These are phyloP conservation scores for Gavialis gangeticus DNA, from an alignment of 2,113 vertebrate species.

Conservation along the genomic window DNA sequence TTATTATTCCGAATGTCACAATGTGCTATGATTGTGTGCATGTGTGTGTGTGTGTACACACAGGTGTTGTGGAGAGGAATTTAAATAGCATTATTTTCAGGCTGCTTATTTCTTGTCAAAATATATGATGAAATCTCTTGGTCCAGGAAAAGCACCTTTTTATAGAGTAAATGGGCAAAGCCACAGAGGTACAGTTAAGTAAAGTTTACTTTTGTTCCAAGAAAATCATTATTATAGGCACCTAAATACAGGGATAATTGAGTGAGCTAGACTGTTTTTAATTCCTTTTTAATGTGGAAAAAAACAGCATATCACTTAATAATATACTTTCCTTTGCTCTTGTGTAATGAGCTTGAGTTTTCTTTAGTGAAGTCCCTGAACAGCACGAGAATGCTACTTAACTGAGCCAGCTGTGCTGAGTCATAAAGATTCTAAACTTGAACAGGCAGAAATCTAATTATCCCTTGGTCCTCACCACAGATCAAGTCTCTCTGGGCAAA, in stretches of 20 bases:
- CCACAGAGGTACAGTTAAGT: background rate
- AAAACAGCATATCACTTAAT: background rate
- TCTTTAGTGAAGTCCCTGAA: slow-evolving; percentile 8
- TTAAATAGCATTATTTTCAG: background rate
- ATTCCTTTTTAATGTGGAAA: slow-evolving; percentile 1
- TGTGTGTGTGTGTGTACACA: background rate
- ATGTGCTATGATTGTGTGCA: background rate
- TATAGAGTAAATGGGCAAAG: background rate
- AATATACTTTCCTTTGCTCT: slow-evolving; percentile 29
- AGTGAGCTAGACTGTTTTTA: background rate
- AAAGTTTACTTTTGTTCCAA: background rate
- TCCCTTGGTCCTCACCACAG: background rate
- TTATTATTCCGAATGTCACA: background rate
- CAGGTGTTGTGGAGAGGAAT: background rate
- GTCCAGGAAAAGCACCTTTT: background rate
- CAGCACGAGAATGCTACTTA: background rate
- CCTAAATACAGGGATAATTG: slow-evolving; percentile 18
- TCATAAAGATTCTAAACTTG: slow-evolving; percentile 16
- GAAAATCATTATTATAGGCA: background rate
- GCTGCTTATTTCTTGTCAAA: background rate
- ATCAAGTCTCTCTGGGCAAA: slow-evolving; percentile 1
- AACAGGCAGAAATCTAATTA: slow-evolving; percentile 9
- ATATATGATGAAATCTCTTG: background rate
- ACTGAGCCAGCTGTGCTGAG: slow-evolving; percentile 21
- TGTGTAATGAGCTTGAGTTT: slow-evolving; percentile 20